Base-by-base conservation (phyloP, 2,113 vertebrate species). In the Phylloscopus trochiloides region DNA sequence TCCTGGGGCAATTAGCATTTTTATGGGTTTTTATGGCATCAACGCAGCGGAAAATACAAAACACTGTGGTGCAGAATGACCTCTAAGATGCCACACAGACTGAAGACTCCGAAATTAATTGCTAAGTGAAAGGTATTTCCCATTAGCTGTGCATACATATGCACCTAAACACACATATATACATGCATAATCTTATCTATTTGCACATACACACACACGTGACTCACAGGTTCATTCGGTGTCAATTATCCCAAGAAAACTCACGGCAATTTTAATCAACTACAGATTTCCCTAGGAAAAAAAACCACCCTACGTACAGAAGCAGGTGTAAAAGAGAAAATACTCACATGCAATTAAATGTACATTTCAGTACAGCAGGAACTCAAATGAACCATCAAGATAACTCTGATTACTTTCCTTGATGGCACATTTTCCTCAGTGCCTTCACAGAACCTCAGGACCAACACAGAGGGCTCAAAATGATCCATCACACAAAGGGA, bases 1-100 rank as follows among this genome's bases (percentile, higher is more conserved):
- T 96, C 61, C 70, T 26, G 65, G 59, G 81, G 65, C 77, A 92
- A 97, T 98, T 96, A 94, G 92, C 91, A 94, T 96, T 94, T 97
- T 97, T 90, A 96, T 58, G 79, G 94, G 91, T 96, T 94, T 97
- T 97, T 90, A 95, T 32, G 75, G 94, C 77, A 88, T 16, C 57
- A 45, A 42, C 5, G 7, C 58, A 75, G 68, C 6, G n/a, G 63
- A 94, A 83, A 93, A 96, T 47, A 94, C 66, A 77, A 90, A 92
- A 68, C 83, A 80, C 29, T 10, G 55, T 1, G 20, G 58, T 34
- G 66, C 43, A 78, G 63, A 95, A 88, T 50, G 67, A 96, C 94
- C 92, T 96, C 97, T 65, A 83, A 95, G 92, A 73, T 1, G 52
- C 82, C 4, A 31, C 74, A n/a, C 48, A 79, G 31, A 14, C 59